Percentiles rank a stretch among this genome's conserved stretches.
Evolutionary conservation across 2,113 vertebrate genomes (phyloP).

Genomic region (Leptobrachium leishanense): DNA sequence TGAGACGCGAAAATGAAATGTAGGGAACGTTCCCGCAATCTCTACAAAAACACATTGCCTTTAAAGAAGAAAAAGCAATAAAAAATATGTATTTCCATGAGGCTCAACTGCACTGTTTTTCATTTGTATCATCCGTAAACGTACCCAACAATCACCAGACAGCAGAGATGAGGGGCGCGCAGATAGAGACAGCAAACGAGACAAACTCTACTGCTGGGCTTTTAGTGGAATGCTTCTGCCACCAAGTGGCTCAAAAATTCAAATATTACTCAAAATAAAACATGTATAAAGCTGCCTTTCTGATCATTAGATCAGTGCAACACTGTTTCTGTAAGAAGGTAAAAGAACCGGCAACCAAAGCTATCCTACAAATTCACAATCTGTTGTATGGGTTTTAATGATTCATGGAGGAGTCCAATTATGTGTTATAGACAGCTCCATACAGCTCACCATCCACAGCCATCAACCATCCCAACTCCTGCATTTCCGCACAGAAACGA

Average conservation of each 20-base stretch:
- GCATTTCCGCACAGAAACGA: no score
- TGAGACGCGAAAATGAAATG: conserved; percentile 20
- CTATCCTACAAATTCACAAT: no score
- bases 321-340: no score
- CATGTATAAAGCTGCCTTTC: no score
- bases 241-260: conserved; percentile 16
- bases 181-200: conserved; percentile 11
- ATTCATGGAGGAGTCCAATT: no score
- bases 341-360: no score
- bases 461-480: no score
- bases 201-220: background rate
- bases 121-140: conserved; percentile 48
- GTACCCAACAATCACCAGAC: conserved; percentile 42
- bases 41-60: conserved; percentile 43
- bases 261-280: background rate
- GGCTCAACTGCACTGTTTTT: conserved; percentile 31
- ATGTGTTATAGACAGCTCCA: no score
- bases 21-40: conserved; percentile 30
- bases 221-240: conserved; percentile 33
- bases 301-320: no score
- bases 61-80: conserved; percentile 26
- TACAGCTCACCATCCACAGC: no score
- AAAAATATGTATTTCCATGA: conserved; percentile 30
- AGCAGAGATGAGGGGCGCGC: conserved; percentile 25
- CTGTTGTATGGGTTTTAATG: no score